phyloP scores from a whole-genome alignment of 1,140 invertebrate species.

The Dolichoris vasculosae region DNA sequence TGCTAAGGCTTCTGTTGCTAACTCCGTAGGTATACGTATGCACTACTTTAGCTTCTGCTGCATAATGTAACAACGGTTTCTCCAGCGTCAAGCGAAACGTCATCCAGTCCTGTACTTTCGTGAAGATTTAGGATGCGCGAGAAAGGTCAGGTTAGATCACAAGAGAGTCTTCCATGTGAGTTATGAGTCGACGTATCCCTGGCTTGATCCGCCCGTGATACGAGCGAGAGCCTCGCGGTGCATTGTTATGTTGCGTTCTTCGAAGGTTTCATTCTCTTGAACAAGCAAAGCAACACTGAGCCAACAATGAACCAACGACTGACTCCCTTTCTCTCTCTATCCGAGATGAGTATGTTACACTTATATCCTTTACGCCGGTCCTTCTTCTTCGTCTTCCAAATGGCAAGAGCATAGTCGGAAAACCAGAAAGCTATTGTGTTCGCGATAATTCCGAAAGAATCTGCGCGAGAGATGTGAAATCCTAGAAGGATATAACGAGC shows the following conservation, averaged over 20 bases:
- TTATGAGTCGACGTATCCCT: conserved; percentile 21
- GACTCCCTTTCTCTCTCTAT: not conserved
- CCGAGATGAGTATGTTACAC: conserved; percentile 31
- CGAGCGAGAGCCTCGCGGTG: conserved; percentile 35
- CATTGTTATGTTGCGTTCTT: conserved; percentile 28
- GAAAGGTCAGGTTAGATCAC: not conserved
- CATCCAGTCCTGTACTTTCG: not conserved
- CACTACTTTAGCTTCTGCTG: not conserved
- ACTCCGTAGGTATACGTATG: not conserved
- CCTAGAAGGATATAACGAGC: conserved; percentile 42
- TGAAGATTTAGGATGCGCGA: conserved; percentile 20
- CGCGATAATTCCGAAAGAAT: conserved; percentile 46
- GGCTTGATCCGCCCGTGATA: conserved; percentile 33
- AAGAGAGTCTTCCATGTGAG: conserved; percentile 25
- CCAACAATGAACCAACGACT: conserved; percentile 17
- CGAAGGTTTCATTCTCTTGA: conserved; percentile 70
- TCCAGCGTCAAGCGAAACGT: not conserved
- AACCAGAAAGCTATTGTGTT: conserved; percentile 38
- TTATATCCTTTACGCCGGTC: not conserved
- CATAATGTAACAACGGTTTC: conserved; percentile 36
- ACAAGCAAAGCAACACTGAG: not conserved
- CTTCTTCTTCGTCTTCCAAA: not conserved
- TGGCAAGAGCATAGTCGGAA: not conserved
- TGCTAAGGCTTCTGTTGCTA: not conserved
- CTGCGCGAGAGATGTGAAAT: conserved; percentile 41